Base-by-base conservation (phyloP, 1,140 invertebrate genomes). In the Chymomyza costata region DNA sequence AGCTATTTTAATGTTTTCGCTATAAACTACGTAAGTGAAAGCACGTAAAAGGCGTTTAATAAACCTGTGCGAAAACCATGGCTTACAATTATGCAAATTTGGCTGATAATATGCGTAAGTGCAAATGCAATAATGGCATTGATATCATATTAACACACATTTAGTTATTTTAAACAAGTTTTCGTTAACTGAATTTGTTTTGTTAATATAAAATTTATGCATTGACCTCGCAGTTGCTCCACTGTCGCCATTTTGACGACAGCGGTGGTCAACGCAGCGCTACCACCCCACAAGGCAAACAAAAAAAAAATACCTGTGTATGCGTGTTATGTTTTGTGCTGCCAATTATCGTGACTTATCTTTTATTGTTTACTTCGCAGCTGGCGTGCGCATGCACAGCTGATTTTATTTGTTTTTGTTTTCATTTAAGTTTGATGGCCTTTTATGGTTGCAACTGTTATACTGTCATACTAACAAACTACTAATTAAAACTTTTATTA, bases 91-190 rank as follows among this genome's bases (percentile, higher is more conserved):
- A 66, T 59, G 48, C 35, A 41, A 65, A 65, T 50, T 73, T 76
- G 62, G 71, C 59, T 35, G 53, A 65, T 35, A 82, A 76, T 52
- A 82, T 83, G 78, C 45, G 80, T 83, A 74, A 78, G 80, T 78
- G 28, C 5, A 39, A 21, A 28, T 28, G 5, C 10, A 6, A 10
- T 28, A 28, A 5, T 28, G 25, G 5, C 10, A 6, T 28, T 6
- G 10, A 28, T 28, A 28, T 6, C 5, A 28, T 28, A 6, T 28
- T 6, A 28, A 5, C 25, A 28, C 5, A 28, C 25, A 28, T 28
- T 6, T 28, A 28, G 10, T 28, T 6, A 10, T 10, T 28, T 28
- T 6, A 28, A 28, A 28, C 25, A 28, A 6, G 10, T 28, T 28
- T 28, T 10, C 25, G 25, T 10, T 6, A 6, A 6, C 10, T 10